A percentile compares a stretch with the other conserved stretches of the same genome.
Evolutionary conservation across 2,113 vertebrate species (phyloP).

Genomic region (Paraplagusia blochii): DNA sequence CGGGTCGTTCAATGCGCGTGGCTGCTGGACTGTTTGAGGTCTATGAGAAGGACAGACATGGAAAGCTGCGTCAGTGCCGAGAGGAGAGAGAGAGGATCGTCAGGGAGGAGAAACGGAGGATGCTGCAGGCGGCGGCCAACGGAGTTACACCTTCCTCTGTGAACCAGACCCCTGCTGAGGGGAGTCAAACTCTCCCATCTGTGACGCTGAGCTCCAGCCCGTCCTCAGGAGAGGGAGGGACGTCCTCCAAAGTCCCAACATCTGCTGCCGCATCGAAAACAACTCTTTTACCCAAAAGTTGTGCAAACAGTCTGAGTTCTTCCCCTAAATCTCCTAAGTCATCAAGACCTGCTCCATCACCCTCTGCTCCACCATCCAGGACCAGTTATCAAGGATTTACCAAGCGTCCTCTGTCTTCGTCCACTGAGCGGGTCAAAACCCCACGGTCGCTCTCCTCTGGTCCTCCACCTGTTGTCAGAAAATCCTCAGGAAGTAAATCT

Average conservation of each 20-base stretch:
- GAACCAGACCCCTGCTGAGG: slow-evolving; percentile 34
- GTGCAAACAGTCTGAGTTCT: slow-evolving; percentile 23
- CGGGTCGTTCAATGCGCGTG: slow-evolving; percentile 89
- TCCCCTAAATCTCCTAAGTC: slow-evolving; percentile 49
- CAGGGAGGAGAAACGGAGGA: slow-evolving; percentile 88
- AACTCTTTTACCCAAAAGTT: slow-evolving; percentile 38
- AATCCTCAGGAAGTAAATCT: slow-evolving; percentile 54
- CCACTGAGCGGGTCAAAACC: slow-evolving; percentile 32
- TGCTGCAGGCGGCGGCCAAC: slow-evolving; percentile 78
- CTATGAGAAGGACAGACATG: slow-evolving; percentile 85
- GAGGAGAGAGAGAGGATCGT: slow-evolving; percentile 90
- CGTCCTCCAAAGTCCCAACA: slow-evolving; percentile 32
- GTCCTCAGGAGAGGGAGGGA: slow-evolving; percentile 22
- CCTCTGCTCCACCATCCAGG: slow-evolving; percentile 32
- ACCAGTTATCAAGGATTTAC: slow-evolving; percentile 18
- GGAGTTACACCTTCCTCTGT: slow-evolving; percentile 69
- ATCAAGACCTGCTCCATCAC: slow-evolving; percentile 39
- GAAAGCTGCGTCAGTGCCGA: slow-evolving; percentile 89
- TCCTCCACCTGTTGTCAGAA: slow-evolving; percentile 48
- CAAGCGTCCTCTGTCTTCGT: slow-evolving; percentile 24
- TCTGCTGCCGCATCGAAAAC: slow-evolving; percentile 42
- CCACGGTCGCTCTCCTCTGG: slow-evolving; percentile 45
- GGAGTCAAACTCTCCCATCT: slow-evolving; percentile 41
- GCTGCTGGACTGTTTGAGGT: slow-evolving; percentile 90
- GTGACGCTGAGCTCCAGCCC: slow-evolving; percentile 51